phyloP scores from a whole-genome alignment of 2,113 vertebrate genomes.

The Prinia subflava region DNA sequence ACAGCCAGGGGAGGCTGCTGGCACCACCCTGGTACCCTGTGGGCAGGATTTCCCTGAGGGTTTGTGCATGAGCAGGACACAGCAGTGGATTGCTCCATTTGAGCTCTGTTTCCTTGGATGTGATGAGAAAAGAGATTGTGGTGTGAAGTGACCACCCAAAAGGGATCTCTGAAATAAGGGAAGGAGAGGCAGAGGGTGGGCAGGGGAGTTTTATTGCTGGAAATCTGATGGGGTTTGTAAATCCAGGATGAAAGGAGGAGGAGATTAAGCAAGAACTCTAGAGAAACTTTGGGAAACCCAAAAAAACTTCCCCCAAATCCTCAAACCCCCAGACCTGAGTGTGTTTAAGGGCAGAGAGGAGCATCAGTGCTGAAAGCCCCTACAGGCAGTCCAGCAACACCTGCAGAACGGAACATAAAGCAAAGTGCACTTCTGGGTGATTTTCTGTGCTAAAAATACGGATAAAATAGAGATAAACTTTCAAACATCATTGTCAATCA shows the following conservation, averaged over 20 bases:
- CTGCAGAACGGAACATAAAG: not conserved
- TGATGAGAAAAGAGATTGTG: not conserved
- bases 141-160: not conserved
- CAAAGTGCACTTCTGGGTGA: not conserved
- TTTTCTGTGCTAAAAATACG: not conserved
- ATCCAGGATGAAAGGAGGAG: not conserved
- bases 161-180: not conserved
- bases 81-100: not conserved
- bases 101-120: not conserved
- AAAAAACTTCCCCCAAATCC: not conserved
- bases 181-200: not conserved
- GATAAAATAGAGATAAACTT: not conserved
- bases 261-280: not conserved
- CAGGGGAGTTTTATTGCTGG: not conserved
- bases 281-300: too few relatives aligned
- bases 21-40: not conserved
- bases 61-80: not conserved
- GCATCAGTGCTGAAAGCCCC: not conserved
- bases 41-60: not conserved
- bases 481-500: not conserved
- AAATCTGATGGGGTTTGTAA: not conserved
- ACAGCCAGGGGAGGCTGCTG: accelerated
- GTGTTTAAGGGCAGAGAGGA: not conserved
- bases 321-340: too few relatives aligned
- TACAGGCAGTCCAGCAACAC: not conserved